Evolutionary conservation across 2,797 vertebrate genomes (phyloP).

Genomic region (Apodemus agrarius): DNA sequence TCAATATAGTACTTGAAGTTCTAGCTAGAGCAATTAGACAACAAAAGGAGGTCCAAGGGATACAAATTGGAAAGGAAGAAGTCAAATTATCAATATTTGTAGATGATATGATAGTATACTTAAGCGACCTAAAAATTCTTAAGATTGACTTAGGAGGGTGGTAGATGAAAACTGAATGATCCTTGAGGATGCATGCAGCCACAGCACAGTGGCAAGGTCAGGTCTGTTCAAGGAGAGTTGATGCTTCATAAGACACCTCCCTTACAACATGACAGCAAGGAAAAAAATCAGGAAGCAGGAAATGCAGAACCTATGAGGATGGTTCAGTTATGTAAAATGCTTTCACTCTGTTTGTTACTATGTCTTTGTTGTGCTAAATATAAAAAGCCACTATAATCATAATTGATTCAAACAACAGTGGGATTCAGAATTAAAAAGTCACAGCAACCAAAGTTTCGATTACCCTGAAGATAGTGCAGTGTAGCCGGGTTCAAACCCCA

Average conservation of each 20-base stretch:
- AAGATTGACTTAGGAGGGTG: background rate
- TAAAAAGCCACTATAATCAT: background rate
- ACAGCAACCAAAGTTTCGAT: constrained; percentile 51
- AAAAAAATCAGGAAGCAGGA: background rate
- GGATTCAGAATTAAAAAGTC: background rate
- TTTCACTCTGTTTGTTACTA: constrained; percentile 32
- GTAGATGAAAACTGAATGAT: background rate
- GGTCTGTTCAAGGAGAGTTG: background rate
- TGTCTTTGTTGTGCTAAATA: constrained; percentile 31
- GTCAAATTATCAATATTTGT: no score
- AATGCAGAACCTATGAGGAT: background rate
- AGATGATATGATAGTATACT: no score
- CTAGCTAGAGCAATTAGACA: no score
- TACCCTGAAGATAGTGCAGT: constrained; percentile 16
- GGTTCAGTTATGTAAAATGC: background rate
- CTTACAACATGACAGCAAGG: background rate
- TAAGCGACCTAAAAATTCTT: background rate
- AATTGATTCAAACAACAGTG: constrained; percentile 44
- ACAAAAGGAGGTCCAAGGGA: no score
- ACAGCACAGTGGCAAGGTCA: background rate
- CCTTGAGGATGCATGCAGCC: background rate
- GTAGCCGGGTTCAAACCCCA: constrained; percentile 12
- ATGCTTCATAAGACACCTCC: background rate
- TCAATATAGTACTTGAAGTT: no score
- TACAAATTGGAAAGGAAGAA: no score